These are phyloP conservation scores for Argyresthia goedartella DNA, from an alignment of 2,888 invertebrate genomes.

Conservation along the genomic window DNA sequence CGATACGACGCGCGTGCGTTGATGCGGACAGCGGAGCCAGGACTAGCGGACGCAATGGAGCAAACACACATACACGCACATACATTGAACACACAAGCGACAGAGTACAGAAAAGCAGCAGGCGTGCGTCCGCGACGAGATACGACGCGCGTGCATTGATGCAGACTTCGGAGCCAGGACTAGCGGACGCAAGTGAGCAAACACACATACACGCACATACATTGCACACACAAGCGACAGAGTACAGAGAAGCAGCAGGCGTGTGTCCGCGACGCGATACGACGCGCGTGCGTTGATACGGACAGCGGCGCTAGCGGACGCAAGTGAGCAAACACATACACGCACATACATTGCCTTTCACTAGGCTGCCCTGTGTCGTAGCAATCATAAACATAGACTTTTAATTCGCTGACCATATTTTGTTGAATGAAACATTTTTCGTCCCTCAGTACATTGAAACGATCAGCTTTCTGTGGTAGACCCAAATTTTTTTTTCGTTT, in stretches of 20 bases:
- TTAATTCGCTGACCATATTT: no score
- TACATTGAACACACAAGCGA: conserved; percentile 27
- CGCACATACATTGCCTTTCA: no score
- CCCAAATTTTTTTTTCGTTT: no score
- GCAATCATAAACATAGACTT: no score
- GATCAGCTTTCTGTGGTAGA: no score
- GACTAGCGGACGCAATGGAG: conserved; percentile 83
- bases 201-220: not conserved
- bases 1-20: conserved; percentile 86
- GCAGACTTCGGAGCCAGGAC: conserved; percentile 93
- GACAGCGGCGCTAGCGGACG: conserved; percentile 90
- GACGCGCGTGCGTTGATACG: conserved; percentile 91
- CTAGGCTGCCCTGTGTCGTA: no score
- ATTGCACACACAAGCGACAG: conserved; percentile 26
- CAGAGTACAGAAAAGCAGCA: conserved; percentile 79
- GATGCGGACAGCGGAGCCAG: conserved; percentile 96
- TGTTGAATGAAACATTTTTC: no score
- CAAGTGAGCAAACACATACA: no score
- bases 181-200: conserved; percentile 80
- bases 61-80: conserved; percentile 5
- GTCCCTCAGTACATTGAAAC: no score
- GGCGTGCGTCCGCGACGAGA: conserved; percentile 81
- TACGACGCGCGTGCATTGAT: conserved; percentile 90
- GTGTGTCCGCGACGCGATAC: conserved; percentile 84
- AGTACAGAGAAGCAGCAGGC: conserved; percentile 80